Base-by-base conservation (phyloP, 2,888 invertebrate species). In the Synergus itoensis region DNA sequence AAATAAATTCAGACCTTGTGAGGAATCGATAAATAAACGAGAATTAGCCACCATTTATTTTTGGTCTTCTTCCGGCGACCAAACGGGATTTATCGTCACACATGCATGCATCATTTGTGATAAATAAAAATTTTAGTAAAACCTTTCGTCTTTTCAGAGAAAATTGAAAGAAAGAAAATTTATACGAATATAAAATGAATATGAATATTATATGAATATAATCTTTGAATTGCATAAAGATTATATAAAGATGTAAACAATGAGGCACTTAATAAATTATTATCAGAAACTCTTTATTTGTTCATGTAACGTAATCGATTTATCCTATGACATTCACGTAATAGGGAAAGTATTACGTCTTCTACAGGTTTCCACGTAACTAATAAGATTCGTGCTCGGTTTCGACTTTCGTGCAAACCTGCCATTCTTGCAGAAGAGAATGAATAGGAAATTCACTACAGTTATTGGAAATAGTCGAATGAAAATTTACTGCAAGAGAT, bases 321-420 rank as follows among this genome's bases (percentile, higher is more conserved):
- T 36, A 41, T n/a, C 28, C 41, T 41, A 60, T 53, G 73, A 73
- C 36, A 53, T 53, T 40, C 48, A 73, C 48, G 73, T 73, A 73
- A 73, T 53, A 53, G 53, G 53, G 73, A 73, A 73, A 73, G 73
- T 64, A 40, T 65, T 65, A 40, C 40, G 63, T 41, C 64, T 41
- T 41, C 28, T 60, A 4, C 48, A 69, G 48, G 48, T 28, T 48
- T 53, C 28, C 73, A 73, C 73, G 73, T 73, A 73, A 73, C 53
- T 65, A 65, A 43, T 43, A 65, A 45, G 45, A 7, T 36, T 36
- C 36, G 36, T 36, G 36, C 36, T 5, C 5, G 36, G 28, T 28
- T 28, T 28, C 28, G 28, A 28, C 28, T 28, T 53, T n/a, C 53
- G 16, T 16, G 16, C 16, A 53, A 53, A 7, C 53, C 53, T n/a